Evolutionary conservation across 2,888 invertebrate species (phyloP).

Genomic region (Timema podura): DNA sequence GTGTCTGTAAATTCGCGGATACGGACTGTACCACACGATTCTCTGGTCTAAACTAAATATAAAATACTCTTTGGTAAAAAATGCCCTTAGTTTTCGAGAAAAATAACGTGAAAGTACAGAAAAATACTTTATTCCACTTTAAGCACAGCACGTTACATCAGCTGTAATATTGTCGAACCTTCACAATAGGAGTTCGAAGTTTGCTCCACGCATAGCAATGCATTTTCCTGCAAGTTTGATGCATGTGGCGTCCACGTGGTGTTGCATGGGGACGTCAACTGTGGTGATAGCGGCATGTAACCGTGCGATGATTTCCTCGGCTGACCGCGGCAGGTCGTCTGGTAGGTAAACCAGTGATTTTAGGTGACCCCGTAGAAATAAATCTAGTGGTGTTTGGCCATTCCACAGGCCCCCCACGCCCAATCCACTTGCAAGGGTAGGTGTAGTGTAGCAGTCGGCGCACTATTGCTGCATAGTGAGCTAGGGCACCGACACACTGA

Average conservation of each 20-base stretch:
- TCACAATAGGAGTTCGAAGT: slow-evolving; percentile 1
- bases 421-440: not conserved
- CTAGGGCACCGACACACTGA: not conserved
- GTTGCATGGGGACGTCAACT: not conserved
- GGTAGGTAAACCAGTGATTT: too few species aligned
- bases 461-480: too few species aligned
- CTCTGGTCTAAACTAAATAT: too few species aligned
- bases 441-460: not conserved
- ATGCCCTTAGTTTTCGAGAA: too few species aligned
- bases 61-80: too few species aligned
- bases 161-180: too few species aligned
- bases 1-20: too few species aligned
- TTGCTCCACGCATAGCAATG: not conserved
- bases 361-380: not conserved
- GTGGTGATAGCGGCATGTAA: not conserved
- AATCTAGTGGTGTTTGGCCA: slow-evolving; percentile 1
- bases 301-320: not conserved
- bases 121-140: too few species aligned
- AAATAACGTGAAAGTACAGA: too few species aligned
- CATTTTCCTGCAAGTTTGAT: not conserved
- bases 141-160: too few species aligned
- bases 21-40: too few species aligned
- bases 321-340: not conserved
- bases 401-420: not conserved
- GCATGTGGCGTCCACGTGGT: not conserved